Evolutionary conservation across 2,797 vertebrate species (phyloP).

Genomic region (Enteromius paludinosus): DNA sequence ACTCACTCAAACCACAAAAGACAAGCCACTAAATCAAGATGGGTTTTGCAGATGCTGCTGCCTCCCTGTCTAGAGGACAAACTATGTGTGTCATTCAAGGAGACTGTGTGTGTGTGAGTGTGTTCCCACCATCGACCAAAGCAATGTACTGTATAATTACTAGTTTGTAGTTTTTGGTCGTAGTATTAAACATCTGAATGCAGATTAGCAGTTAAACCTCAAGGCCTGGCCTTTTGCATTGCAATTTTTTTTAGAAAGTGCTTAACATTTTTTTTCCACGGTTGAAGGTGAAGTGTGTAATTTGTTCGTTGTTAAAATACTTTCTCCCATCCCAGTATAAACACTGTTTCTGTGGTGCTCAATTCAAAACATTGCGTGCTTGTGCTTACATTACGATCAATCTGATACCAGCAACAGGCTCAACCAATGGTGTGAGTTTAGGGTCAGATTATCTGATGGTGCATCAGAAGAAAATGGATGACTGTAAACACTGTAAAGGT

Average conservation of each 20-base stretch:
- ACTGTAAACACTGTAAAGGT: background rate
- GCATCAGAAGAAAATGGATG: background rate
- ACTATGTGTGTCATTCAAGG: background rate
- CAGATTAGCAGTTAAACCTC: background rate
- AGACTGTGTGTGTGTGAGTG: slow-evolving; percentile 1
- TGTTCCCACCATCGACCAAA: slow-evolving; percentile 10
- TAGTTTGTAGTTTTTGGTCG: slow-evolving; percentile 16
- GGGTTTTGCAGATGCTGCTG: slow-evolving; percentile 26
- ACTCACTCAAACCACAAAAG: slow-evolving; percentile 55
- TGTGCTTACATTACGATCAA: background rate
- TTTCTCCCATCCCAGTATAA: background rate
- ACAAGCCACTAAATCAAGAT: slow-evolving; percentile 37
- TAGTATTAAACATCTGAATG: slow-evolving; percentile 7
- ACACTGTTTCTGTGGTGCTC: background rate
- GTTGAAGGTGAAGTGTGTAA: background rate
- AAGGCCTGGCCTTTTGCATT: background rate
- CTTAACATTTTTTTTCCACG: background rate
- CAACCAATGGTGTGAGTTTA: background rate
- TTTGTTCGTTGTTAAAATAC: background rate
- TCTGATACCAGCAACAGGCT: background rate
- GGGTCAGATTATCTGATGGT: background rate
- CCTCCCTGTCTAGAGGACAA: background rate
- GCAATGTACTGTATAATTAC: slow-evolving; percentile 12
- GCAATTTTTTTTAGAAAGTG: background rate
- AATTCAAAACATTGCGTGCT: background rate